phyloP scores from a whole-genome alignment of 2,113 vertebrate genomes.

The Planiliza haematocheilus region DNA sequence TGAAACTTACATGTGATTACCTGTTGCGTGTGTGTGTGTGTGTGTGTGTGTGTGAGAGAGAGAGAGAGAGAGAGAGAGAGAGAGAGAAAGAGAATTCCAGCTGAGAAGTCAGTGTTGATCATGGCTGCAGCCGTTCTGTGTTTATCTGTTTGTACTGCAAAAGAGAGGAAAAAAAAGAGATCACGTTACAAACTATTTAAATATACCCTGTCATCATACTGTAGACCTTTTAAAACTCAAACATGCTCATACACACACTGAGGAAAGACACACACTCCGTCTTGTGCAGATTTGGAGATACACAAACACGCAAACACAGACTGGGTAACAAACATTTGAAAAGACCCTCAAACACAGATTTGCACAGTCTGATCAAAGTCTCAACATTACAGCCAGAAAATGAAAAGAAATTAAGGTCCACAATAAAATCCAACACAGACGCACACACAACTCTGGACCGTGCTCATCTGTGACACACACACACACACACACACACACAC shows the following conservation, averaged over 20 bases:
- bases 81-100: neutral
- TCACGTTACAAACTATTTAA: slow-evolving; percentile 3
- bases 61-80: too few species aligned
- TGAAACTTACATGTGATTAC: slow-evolving; percentile 19
- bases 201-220: neutral
- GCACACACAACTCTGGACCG: neutral
- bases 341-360: neutral
- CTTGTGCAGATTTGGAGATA: neutral
- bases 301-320: neutral
- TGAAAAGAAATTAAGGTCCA: neutral
- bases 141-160: slow-evolving; percentile 26
- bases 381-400: neutral
- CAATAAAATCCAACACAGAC: neutral
- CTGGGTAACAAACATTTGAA: neutral
- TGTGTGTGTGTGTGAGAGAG: too few species aligned
- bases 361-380: slow-evolving; percentile 6
- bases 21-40: slow-evolving; percentile 16
- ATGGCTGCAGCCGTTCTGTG: neutral
- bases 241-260: slow-evolving; percentile 8
- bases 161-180: neutral
- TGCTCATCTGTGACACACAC: neutral
- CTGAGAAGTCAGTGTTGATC: neutral
- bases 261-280: slow-evolving; percentile 4
- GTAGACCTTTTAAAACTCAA: neutral
- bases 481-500: neutral